These are phyloP conservation scores for Cladorhizidae sp. DNA, from an alignment of 37 sponge, comb jelly and placozoan genomes.

Conservation along the genomic window DNA sequence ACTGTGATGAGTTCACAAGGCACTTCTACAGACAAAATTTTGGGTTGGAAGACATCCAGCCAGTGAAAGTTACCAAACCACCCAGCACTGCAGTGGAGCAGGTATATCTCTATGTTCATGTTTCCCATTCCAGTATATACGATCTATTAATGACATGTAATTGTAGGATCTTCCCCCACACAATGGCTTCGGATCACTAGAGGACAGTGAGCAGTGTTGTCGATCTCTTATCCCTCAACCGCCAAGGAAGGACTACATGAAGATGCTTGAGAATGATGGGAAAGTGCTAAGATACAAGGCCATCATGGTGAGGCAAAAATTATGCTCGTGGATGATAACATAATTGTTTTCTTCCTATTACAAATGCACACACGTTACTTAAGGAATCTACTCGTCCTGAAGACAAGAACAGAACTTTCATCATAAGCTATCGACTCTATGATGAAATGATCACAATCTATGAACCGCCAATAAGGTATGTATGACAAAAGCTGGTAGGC, in stretches of 20 bases:
- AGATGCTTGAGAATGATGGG: slow-evolving; percentile 96
- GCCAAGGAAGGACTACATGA: slow-evolving; percentile 97
- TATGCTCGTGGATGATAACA: background rate
- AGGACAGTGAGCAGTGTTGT: slow-evolving; percentile 96
- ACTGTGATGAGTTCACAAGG: slow-evolving; percentile 94
- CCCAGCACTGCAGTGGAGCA: slow-evolving; percentile 31
- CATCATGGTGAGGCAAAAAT: slow-evolving; percentile 70
- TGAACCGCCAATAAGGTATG: slow-evolving; percentile 93
- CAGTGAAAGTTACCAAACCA: slow-evolving; percentile 38
- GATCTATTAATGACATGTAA: background rate
- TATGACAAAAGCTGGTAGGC: too few relatives aligned
- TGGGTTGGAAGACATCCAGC: slow-evolving; percentile 65
- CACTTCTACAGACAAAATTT: slow-evolving; percentile 74
- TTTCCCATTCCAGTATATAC: background rate
- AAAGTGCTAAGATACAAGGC: slow-evolving; percentile 91
- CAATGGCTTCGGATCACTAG: slow-evolving; percentile 96
- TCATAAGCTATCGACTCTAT: slow-evolving; percentile 89
- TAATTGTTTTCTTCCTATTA: background rate
- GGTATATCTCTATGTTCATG: slow-evolving; percentile 19
- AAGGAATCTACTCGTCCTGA: slow-evolving; percentile 86
- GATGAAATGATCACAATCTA: slow-evolving; percentile 94
- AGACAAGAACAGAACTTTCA: slow-evolving; percentile 92
- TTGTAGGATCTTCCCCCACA: slow-evolving; percentile 86
- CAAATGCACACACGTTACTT: background rate
- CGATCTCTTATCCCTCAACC: slow-evolving; percentile 95